phyloP scores from a whole-genome alignment of 2,797 vertebrate genomes.

The Dromococcyx pavoninus region DNA sequence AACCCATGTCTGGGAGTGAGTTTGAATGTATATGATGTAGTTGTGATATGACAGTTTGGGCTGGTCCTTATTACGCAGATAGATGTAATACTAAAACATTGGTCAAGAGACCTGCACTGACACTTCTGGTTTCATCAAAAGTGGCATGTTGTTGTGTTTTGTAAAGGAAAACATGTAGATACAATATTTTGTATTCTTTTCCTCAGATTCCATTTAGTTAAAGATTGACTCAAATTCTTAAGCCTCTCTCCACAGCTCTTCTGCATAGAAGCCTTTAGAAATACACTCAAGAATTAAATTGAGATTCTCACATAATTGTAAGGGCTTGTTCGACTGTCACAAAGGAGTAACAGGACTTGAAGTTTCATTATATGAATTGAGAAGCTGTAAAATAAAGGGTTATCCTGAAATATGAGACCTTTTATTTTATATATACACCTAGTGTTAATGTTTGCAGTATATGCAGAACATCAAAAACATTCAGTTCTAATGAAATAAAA shows the following conservation, averaged over 20 bases:
- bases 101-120: rapidly evolving
- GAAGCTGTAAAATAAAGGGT: background rate
- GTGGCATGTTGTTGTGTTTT: background rate
- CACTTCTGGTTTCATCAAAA: background rate
- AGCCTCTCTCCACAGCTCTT: background rate
- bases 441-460: background rate
- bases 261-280: background rate
- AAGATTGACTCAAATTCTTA: background rate
- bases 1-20: background rate
- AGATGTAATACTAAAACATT: background rate
- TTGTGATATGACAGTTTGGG: background rate
- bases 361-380: background rate
- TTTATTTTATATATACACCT: background rate
- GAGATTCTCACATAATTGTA: background rate
- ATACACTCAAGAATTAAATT: background rate
- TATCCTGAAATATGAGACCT: background rate
- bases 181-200: background rate
- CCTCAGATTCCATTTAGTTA: background rate
- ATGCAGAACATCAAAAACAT: background rate
- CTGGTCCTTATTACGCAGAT: background rate
- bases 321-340: background rate
- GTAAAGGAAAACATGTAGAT: background rate
- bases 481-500: background rate
- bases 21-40: background rate
- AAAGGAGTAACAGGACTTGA: background rate